phyloP scores from a whole-genome alignment of 53 echinoderm and acorn worm species.

The Paelopatides confundens region DNA sequence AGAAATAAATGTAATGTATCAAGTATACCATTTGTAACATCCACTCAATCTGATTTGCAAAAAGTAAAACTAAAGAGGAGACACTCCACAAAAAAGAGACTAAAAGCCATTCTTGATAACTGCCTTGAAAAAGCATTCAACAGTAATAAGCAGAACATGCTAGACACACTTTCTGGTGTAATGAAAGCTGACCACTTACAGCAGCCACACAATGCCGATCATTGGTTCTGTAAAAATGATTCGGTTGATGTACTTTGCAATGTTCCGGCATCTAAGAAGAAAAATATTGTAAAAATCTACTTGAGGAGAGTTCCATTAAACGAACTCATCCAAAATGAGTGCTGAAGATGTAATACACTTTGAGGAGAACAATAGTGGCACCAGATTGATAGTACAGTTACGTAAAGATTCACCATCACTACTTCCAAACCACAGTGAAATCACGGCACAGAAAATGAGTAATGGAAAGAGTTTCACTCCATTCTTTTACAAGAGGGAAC shows the following conservation, averaged over 20 bases:
- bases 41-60: too few species aligned
- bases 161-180: not conserved
- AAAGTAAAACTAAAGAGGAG: too few species aligned
- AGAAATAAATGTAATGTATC: too few species aligned
- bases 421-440: not conserved
- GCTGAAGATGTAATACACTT: not conserved
- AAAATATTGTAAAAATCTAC: not conserved
- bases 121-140: not conserved
- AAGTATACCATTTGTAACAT: too few species aligned
- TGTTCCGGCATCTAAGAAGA: not conserved
- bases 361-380: not conserved
- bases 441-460: slow-evolving; percentile 8
- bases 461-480: slow-evolving; percentile 51
- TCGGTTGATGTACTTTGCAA: not conserved
- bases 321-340: too few species aligned
- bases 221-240: not conserved
- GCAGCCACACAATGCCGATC: too few species aligned
- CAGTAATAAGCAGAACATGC: not conserved
- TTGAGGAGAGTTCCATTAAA: not conserved
- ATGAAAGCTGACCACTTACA: not conserved
- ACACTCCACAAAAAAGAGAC: not conserved
- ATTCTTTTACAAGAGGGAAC: slow-evolving; percentile 55
- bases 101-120: not conserved
- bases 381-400: not conserved
- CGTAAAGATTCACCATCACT: not conserved